These are phyloP conservation scores for Chloropsis cyanopogon DNA, from an alignment of 2,113 vertebrate species.

Conservation along the genomic window DNA sequence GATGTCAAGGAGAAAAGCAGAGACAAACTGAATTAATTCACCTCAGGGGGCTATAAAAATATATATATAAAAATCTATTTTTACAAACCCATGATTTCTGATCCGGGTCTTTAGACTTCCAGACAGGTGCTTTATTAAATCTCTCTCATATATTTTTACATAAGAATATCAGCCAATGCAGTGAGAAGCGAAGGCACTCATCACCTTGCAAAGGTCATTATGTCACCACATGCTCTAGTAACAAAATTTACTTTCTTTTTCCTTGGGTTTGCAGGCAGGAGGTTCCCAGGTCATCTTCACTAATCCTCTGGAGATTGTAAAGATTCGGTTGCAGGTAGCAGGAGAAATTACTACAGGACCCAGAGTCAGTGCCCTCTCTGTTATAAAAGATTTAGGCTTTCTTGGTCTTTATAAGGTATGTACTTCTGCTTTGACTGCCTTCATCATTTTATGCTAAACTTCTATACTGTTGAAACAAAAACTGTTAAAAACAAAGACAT, in stretches of 20 bases:
- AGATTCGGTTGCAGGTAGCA: slow-evolving; percentile 97
- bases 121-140: background rate
- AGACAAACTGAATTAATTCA: background rate
- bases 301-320: slow-evolving; percentile 90
- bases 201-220: background rate
- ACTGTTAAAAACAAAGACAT: background rate
- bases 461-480: background rate
- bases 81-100: background rate
- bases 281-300: slow-evolving; percentile 85
- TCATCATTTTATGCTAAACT: background rate
- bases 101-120: background rate
- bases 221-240: background rate
- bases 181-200: background rate
- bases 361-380: slow-evolving; percentile 80
- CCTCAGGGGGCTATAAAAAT: background rate
- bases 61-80: background rate
- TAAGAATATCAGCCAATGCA: background rate
- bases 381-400: slow-evolving; percentile 78
- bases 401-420: slow-evolving; percentile 83
- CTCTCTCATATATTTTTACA: background rate
- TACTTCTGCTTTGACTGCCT: background rate
- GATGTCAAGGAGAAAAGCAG: background rate
- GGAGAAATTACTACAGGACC: slow-evolving; percentile 87
- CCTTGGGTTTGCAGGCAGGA: slow-evolving; percentile 73
- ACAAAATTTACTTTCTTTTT: background rate